These are phyloP conservation scores for Coturnix japonica DNA, from an alignment of 2,113 vertebrate species.

Conservation along the genomic window DNA sequence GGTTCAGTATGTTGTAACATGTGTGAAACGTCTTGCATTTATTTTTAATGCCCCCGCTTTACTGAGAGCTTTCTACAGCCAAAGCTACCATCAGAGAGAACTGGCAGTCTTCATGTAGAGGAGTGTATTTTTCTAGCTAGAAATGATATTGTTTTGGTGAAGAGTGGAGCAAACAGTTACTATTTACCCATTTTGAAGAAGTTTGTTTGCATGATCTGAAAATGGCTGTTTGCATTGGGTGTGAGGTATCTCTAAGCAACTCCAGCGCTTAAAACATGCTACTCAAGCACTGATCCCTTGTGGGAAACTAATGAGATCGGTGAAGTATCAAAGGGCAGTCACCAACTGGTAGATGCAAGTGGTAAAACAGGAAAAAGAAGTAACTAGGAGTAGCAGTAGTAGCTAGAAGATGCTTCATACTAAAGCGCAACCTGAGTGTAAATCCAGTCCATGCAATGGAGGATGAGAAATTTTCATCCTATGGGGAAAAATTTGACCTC, in stretches of 20 bases:
- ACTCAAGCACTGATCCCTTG: rapidly evolving
- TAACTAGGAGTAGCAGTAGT: neutral
- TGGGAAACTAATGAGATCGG: neutral
- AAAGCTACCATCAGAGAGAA: constrained; percentile 35
- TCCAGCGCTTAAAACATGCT: neutral
- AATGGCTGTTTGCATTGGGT: neutral
- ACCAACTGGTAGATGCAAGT: neutral
- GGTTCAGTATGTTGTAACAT: constrained; percentile 42
- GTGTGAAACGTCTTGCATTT: constrained; percentile 33
- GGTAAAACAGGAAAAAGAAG: neutral
- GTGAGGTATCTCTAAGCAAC: neutral
- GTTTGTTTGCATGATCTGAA: neutral
- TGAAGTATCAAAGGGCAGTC: neutral
- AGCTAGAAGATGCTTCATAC: neutral
- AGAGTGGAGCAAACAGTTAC: neutral
- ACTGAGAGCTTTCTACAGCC: constrained; percentile 41
- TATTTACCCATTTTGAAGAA: constrained; percentile 29
- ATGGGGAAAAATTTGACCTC: neutral
- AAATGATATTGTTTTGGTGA: neutral
- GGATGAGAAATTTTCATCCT: neutral
- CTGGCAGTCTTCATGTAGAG: constrained; percentile 10
- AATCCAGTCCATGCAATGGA: rapidly evolving
- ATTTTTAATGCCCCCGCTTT: constrained; percentile 64
- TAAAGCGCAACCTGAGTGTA: neutral
- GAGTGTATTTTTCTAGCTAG: constrained; percentile 19